These are phyloP conservation scores for Idaea dimidiata DNA, from an alignment of 2,888 invertebrate species.

Conservation along the genomic window DNA sequence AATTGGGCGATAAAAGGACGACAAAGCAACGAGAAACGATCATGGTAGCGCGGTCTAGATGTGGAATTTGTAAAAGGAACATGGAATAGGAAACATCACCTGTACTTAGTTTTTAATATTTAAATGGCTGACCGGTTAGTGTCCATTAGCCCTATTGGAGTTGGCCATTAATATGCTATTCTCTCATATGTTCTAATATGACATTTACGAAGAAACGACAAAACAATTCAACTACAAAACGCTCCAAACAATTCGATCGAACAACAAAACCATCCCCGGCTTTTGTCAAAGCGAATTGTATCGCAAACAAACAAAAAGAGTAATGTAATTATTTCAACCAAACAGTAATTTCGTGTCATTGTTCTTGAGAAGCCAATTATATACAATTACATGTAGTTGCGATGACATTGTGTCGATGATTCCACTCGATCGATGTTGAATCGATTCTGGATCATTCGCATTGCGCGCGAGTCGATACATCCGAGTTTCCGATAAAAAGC, in stretches of 20 bases:
- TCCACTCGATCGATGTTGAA: constrained; percentile 67
- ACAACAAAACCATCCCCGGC: constrained; percentile 56
- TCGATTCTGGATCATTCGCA: constrained; percentile 65
- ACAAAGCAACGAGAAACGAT: too few relatives aligned
- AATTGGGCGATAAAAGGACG: too few relatives aligned
- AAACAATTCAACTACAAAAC: constrained; percentile 12
- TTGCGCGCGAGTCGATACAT: constrained; percentile 49
- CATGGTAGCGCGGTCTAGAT: too few relatives aligned
- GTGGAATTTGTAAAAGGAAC: too few relatives aligned
- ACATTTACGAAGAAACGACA: background rate
- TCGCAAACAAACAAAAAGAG: constrained; percentile 49
- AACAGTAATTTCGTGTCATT: constrained; percentile 76
- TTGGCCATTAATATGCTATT: too few relatives aligned
- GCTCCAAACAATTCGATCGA: constrained; percentile 39
- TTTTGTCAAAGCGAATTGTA: constrained; percentile 60
- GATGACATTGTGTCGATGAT: constrained; percentile 72
- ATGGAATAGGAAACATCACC: too few relatives aligned
- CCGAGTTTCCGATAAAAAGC: constrained; percentile 55
- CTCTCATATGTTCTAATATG: background rate
- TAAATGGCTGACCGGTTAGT: too few relatives aligned
- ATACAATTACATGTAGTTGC: constrained; percentile 74
- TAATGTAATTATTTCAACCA: constrained; percentile 74
- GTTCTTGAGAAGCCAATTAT: constrained; percentile 80
- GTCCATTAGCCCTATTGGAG: too few relatives aligned
- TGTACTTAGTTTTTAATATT: too few relatives aligned